Conservation (phyloP, 2,797 vertebrate species). For the Apogon talboti region DNA sequence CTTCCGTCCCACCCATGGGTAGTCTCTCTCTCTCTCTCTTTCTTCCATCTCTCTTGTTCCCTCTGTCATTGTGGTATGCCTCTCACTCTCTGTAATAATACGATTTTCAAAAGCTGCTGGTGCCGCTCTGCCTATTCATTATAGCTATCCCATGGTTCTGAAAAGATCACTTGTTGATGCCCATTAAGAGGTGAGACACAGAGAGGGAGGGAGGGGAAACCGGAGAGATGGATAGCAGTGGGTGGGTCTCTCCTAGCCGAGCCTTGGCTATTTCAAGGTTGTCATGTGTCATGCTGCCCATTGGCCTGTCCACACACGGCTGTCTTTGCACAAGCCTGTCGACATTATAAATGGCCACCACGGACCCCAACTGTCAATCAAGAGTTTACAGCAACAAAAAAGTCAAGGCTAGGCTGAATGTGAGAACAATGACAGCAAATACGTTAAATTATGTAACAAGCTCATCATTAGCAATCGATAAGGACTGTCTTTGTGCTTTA, state of each 20-base stretch:
- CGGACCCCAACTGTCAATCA: conserved; percentile 55
- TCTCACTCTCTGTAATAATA: conserved; percentile 60
- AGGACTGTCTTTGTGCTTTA: conserved; percentile 1
- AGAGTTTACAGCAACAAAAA: conserved; percentile 18
- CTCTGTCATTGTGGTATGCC: conserved; percentile 53
- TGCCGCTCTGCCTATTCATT: conserved; percentile 40
- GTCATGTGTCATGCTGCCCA: conserved; percentile 67
- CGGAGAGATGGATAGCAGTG: not conserved
- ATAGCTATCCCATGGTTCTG: conserved; percentile 30
- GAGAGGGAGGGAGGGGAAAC: not conserved
- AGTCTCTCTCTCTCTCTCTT: conserved; percentile 19
- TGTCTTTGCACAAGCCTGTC: conserved; percentile 59
- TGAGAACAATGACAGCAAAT: not conserved
- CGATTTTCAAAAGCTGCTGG: conserved; percentile 52
- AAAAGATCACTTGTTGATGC: conserved; percentile 61
- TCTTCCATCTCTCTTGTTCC: conserved; percentile 28
- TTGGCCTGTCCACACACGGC: conserved; percentile 45
- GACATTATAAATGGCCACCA: conserved; percentile 56
- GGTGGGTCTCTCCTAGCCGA: conserved; percentile 38
- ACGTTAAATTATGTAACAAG: conserved; percentile 4
- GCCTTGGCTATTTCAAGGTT: conserved; percentile 65
- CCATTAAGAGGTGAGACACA: conserved; percentile 30
- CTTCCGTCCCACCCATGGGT: conserved; percentile 10
- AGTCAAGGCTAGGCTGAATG: conserved; percentile 23
- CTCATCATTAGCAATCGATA: conserved; percentile 33